phyloP scores from a whole-genome alignment of 2,888 invertebrate species.

The Mycogona germanica region DNA sequence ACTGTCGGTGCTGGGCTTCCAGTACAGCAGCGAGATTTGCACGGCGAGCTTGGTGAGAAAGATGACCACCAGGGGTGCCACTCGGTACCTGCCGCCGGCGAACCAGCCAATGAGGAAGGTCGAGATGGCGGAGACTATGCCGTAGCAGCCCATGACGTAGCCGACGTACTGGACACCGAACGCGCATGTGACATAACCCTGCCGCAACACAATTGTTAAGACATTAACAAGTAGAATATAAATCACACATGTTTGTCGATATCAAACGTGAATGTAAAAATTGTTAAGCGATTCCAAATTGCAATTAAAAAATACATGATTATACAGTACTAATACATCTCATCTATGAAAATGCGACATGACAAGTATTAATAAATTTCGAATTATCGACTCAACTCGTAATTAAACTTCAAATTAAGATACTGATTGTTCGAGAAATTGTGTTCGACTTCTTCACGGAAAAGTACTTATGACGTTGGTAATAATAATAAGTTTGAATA shows the following conservation, averaged over 20 bases:
- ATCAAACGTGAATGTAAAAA: neutral
- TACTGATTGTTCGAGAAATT: too few relatives aligned
- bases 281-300: neutral
- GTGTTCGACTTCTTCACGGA: too few relatives aligned
- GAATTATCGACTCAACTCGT: too few relatives aligned
- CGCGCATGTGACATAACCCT: neutral
- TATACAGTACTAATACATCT: too few relatives aligned
- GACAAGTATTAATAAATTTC: too few relatives aligned
- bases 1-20: neutral
- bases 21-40: neutral
- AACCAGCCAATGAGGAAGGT: slow-evolving; percentile 2
- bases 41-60: slow-evolving; percentile 1
- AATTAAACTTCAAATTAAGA: too few relatives aligned
- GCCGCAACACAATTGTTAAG: neutral
- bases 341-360: too few relatives aligned
- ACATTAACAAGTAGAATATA: neutral
- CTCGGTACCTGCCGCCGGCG: neutral
- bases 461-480: too few relatives aligned
- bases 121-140: neutral
- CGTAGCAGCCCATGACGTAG: neutral
- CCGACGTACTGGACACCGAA: slow-evolving; percentile 4
- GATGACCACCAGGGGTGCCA: neutral
- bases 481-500: too few relatives aligned
- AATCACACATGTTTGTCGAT: too few relatives aligned
- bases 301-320: neutral